phyloP scores from a whole-genome alignment of 2,797 vertebrate genomes.

The Pangasius sanitwongsei region DNA sequence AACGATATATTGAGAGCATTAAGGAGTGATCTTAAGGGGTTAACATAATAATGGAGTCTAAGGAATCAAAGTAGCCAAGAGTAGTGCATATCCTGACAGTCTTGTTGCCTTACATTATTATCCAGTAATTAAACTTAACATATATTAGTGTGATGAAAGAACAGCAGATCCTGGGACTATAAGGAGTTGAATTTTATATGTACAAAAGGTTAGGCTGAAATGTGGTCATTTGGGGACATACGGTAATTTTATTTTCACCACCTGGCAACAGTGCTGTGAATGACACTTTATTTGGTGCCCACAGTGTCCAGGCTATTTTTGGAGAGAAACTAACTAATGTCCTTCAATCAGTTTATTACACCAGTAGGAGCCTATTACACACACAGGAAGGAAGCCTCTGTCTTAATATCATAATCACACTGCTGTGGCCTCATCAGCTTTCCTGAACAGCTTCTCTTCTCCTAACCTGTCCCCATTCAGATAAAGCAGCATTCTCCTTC shows the following conservation, averaged over 20 bases:
- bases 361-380: slow-evolving; percentile 8
- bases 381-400: slow-evolving; percentile 17
- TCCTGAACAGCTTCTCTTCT: slow-evolving; percentile 29
- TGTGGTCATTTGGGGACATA: slow-evolving; percentile 11
- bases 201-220: background rate
- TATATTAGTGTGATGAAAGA: slow-evolving; percentile 14
- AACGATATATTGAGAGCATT: background rate
- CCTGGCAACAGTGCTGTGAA: slow-evolving; percentile 28
- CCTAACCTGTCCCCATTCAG: slow-evolving; percentile 40
- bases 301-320: slow-evolving; percentile 25
- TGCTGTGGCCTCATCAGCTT: slow-evolving; percentile 17
- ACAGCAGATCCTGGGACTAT: background rate
- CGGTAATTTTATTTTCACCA: slow-evolving; percentile 3
- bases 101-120: background rate
- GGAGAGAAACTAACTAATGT: slow-evolving; percentile 14
- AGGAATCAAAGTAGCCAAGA: background rate
- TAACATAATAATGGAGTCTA: background rate
- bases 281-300: slow-evolving; percentile 40
- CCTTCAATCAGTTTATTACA: slow-evolving; percentile 30
- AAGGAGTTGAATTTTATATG: background rate
- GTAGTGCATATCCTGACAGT: background rate
- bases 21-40: background rate
- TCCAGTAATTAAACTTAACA: background rate
- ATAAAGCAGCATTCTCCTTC: slow-evolving; percentile 34
- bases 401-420: slow-evolving; percentile 37